These are phyloP conservation scores for Clivina fossor DNA, from an alignment of 2,888 invertebrate species.

Conservation along the genomic window DNA sequence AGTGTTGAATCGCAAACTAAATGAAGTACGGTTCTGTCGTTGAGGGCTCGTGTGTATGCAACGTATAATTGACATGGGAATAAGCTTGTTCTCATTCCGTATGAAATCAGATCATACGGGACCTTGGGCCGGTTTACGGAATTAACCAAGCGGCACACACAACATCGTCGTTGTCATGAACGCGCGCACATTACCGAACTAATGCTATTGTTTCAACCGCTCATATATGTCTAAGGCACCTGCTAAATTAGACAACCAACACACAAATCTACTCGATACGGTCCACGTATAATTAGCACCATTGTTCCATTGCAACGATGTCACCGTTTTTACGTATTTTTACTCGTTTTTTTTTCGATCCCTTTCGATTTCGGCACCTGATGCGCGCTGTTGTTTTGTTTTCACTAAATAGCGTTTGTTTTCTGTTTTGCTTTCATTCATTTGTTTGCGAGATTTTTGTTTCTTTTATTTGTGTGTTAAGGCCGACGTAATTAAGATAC, in stretches of 20 bases:
- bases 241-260: background rate
- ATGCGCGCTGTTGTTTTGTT: too few relatives aligned
- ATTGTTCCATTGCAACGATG: constrained; percentile 36
- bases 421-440: too few relatives aligned
- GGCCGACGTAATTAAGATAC: too few relatives aligned
- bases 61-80: constrained; percentile 50
- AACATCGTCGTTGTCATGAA: constrained; percentile 9
- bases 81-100: constrained; percentile 48
- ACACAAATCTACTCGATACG: constrained; percentile 41
- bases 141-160: constrained; percentile 43
- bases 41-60: constrained; percentile 14
- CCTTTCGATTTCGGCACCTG: too few relatives aligned
- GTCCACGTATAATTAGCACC: constrained; percentile 45
- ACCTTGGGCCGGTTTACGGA: constrained; percentile 48
- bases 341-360: too few relatives aligned
- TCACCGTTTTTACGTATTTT: too few relatives aligned
- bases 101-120: constrained; percentile 47
- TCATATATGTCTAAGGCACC: background rate
- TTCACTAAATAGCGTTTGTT: too few relatives aligned
- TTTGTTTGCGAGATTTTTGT: too few relatives aligned
- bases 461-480: too few relatives aligned
- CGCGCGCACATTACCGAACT: constrained; percentile 23
- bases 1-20: too few relatives aligned
- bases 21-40: background rate
- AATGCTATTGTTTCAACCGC: constrained; percentile 39